Conservation (phyloP, 2,888 invertebrate genomes). For the Oxyscelio sp. region DNA sequence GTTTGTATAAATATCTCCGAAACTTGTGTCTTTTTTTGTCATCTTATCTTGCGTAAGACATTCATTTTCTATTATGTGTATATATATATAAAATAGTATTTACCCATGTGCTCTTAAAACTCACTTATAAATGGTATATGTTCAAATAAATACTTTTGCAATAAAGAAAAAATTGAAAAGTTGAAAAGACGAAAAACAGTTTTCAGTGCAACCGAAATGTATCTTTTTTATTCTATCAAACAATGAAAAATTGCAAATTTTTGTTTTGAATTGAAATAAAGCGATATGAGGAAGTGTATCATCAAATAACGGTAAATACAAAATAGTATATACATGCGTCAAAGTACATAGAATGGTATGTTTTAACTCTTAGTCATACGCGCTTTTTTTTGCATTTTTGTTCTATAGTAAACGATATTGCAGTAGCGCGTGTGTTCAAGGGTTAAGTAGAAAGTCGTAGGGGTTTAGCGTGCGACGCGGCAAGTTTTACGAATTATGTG, state of each 20-base stretch:
- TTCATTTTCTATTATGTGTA: constrained; percentile 65
- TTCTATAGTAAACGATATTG: no score
- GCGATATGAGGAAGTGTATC: constrained; percentile 42
- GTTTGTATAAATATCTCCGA: constrained; percentile 61
- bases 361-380: no score
- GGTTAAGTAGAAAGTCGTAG: constrained; percentile 60
- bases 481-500: constrained; percentile 55
- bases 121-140: constrained; percentile 32
- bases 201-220: no score
- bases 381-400: no score
- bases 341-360: constrained; percentile 52
- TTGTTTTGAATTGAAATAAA: constrained; percentile 9
- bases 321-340: constrained; percentile 52
- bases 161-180: not conserved
- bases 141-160: constrained; percentile 16
- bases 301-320: constrained; percentile 62
- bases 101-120: constrained; percentile 59
- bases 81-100: constrained; percentile 63
- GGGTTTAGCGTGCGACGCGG: constrained; percentile 48
- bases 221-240: no score
- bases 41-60: constrained; percentile 43
- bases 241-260: no score
- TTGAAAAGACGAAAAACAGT: no score
- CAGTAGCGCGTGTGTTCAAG: no score
- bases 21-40: constrained; percentile 30